Base-by-base conservation (phyloP, 2,888 invertebrate species). In the Calliphora vomitoria region DNA sequence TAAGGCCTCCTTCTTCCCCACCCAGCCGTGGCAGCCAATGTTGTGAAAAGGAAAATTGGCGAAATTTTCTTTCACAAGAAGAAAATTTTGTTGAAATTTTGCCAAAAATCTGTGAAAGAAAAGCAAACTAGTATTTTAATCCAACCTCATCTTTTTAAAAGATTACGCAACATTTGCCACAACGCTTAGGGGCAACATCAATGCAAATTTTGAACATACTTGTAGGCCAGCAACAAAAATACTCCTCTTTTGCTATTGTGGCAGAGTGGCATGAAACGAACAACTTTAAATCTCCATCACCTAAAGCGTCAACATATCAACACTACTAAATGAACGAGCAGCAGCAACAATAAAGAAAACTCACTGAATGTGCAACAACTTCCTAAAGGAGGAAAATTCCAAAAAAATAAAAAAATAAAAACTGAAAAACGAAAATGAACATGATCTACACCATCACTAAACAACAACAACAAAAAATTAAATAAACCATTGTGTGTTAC, bases 281-380 rank as follows among this genome's bases (percentile, higher is more conserved):
- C 81, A 87, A 78, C 81, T 84, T 87, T 78, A 84, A 87, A 87
- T 82, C 87, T 78, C 74, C 87, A 87, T 81, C 84, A 87, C 87
- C 87, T 82, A 31, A 81, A 87, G 87, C 87, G 84, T 81, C 78
- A 87, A 87, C 87, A 84, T 87, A 87, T 87, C 87, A 87, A 87
- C 87, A 87, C 87, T 60, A 20, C 53, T 62, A 83, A 82, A 79
- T 68, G 68, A 79, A 74, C 58, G 64, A 81, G 20, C 72, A 44
- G n/a, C 47, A 20, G 20, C n/a, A 82, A 74, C 78, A 79, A 62
- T 8, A 55, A 50, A 25, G 60, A 62, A 72, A 81, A 60, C 69
- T 75, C 66, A 68, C 58, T 35, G 75, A 68, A 68, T 69, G 55
- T 60, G 60, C 50, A 58, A 81, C 50, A 58, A 81, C 69, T 85